Percentiles rank a stretch among this genome's conserved stretches.
Conservation (phyloP, 2,888 invertebrate genomes). For the Alviniconcha strummeri region DNA sequence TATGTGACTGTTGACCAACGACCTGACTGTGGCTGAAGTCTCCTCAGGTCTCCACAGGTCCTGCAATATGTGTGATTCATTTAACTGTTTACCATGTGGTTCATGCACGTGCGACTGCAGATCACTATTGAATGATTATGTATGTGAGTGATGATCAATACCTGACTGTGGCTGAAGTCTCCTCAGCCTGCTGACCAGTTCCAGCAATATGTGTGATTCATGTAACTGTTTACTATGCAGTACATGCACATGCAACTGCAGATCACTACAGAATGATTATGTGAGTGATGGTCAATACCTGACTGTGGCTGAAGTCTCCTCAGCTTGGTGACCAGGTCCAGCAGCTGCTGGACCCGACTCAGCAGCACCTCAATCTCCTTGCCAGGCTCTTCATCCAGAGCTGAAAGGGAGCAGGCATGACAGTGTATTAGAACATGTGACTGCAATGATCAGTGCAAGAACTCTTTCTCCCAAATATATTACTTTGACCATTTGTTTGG, state of each 20-base stretch:
- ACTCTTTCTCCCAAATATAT: neutral
- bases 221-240: too few species aligned
- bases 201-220: conserved; percentile 8
- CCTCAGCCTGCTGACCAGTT: conserved; percentile 4
- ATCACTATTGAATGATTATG: too few species aligned
- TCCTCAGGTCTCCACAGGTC: too few species aligned
- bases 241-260: too few species aligned
- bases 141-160: neutral
- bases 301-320: conserved; percentile 9
- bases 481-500: too few species aligned
- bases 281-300: neutral
- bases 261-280: too few species aligned
- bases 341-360: conserved; percentile 36
- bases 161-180: conserved; percentile 19
- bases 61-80: too few species aligned
- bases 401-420: conserved; percentile 30
- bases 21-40: conserved; percentile 1
- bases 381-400: conserved; percentile 39
- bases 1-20: neutral
- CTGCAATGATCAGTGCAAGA: neutral
- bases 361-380: conserved; percentile 47
- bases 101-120: too few species aligned
- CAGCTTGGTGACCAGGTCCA: conserved; percentile 17
- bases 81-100: too few species aligned
- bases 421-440: too few species aligned